Evolutionary conservation across 1,140 invertebrate species (phyloP).

Genomic region (Papilio polyxenes): DNA sequence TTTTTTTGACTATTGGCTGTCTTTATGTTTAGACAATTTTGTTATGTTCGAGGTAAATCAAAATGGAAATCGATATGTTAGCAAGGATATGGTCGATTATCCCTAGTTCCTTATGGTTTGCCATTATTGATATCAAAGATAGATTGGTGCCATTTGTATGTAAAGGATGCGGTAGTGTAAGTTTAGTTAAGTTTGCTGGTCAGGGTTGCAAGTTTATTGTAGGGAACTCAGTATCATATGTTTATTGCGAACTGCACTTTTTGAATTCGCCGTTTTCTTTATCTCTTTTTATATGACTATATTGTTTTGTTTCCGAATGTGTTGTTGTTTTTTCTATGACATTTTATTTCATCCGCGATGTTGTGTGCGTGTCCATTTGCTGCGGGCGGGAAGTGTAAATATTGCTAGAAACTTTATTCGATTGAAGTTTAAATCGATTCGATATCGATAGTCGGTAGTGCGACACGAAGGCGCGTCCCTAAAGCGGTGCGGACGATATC

Average conservation of each 20-base stretch:
- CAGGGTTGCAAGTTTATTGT: slow-evolving; percentile 78
- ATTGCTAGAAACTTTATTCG: slow-evolving; percentile 76
- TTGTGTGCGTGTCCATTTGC: slow-evolving; percentile 78
- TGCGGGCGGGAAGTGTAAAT: slow-evolving; percentile 77
- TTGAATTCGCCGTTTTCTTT: slow-evolving; percentile 47
- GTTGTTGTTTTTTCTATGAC: slow-evolving; percentile 64
- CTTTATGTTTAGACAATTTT: background rate
- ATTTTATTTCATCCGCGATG: slow-evolving; percentile 74
- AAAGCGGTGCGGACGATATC: slow-evolving; percentile 61
- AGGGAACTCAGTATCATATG: slow-evolving; percentile 62
- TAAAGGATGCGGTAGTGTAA: slow-evolving; percentile 79
- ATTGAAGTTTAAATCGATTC: slow-evolving; percentile 63
- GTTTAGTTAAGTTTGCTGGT: slow-evolving; percentile 79
- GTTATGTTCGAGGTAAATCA: background rate
- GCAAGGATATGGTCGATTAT: background rate
- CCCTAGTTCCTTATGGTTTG: slow-evolving; percentile 71
- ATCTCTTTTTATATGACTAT: slow-evolving; percentile 54
- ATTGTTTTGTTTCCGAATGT: slow-evolving; percentile 60
- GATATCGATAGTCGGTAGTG: slow-evolving; percentile 56
- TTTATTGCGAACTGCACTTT: slow-evolving; percentile 58
- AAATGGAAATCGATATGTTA: background rate
- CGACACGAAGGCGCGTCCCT: slow-evolving; percentile 65
- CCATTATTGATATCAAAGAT: slow-evolving; percentile 81
- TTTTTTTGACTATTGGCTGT: background rate
- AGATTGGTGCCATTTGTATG: slow-evolving; percentile 80